Conservation (phyloP, 1,140 invertebrate genomes). For the Pogonus chalceus region DNA sequence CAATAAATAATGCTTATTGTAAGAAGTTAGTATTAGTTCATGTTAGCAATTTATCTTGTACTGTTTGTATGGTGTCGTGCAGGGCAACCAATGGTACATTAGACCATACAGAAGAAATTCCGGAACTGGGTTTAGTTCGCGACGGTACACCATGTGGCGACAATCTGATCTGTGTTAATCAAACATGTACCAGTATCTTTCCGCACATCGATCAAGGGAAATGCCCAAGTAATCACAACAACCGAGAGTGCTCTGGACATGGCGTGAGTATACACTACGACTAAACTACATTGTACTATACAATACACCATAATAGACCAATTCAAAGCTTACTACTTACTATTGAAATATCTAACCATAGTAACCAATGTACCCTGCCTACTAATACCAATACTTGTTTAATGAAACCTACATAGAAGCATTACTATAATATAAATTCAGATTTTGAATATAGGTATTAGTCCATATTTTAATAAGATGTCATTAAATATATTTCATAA, state of each 20-base stretch:
- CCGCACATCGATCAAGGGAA: conserved; percentile 71
- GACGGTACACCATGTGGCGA: conserved; percentile 89
- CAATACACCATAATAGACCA: too few species aligned
- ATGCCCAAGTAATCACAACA: conserved; percentile 81
- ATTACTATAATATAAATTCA: too few species aligned
- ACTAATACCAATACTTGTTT: too few species aligned
- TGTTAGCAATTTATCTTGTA: not conserved
- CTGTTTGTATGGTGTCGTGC: conserved; percentile 22
- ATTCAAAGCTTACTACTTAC: too few species aligned
- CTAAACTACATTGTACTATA: too few species aligned
- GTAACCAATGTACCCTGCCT: too few species aligned
- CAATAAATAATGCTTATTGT: conserved; percentile 10
- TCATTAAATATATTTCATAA: too few species aligned
- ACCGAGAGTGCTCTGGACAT: conserved; percentile 83
- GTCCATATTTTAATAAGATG: too few species aligned
- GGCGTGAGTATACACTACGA: conserved; percentile 67
- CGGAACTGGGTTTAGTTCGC: conserved; percentile 65
- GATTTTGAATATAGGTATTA: too few species aligned
- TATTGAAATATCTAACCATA: too few species aligned
- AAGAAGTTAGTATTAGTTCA: conserved; percentile 13
- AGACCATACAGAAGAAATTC: conserved; percentile 51
- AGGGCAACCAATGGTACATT: conserved; percentile 61
- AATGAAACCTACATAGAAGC: too few species aligned
- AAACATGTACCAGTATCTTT: conserved; percentile 77
- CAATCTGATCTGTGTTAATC: conserved; percentile 85